These are phyloP conservation scores for Hemiscyllium ocellatum DNA, from an alignment of 2,113 vertebrate genomes.

Conservation along the genomic window DNA sequence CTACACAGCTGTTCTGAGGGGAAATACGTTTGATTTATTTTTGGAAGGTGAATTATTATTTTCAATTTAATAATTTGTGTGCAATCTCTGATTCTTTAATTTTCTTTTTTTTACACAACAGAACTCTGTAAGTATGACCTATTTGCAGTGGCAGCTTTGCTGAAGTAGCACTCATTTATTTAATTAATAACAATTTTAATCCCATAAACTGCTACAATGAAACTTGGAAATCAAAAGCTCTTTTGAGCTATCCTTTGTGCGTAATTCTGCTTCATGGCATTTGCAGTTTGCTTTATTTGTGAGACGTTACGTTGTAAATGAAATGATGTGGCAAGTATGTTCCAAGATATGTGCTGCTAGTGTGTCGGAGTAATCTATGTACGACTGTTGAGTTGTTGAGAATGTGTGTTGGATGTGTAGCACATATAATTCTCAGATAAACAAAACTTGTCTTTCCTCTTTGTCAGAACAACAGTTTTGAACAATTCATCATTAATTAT, in stretches of 20 bases:
- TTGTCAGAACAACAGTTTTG: slow-evolving; percentile 92
- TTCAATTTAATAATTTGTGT: neutral
- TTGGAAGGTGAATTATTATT: neutral
- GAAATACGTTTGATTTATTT: neutral
- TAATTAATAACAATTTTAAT: slow-evolving; percentile 28
- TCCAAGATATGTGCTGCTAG: neutral
- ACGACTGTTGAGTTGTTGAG: neutral
- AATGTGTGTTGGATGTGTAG: neutral
- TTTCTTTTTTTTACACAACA: slow-evolving; percentile 73
- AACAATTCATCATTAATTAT: slow-evolving; percentile 99
- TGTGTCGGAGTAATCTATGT: neutral
- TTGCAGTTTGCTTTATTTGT: slow-evolving; percentile 35
- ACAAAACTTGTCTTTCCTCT: neutral
- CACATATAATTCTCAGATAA: neutral
- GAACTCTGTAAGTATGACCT: slow-evolving; percentile 82
- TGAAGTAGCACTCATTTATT: slow-evolving; percentile 57
- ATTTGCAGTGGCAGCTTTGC: slow-evolving; percentile 64
- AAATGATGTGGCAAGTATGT: neutral
- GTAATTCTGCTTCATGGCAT: slow-evolving; percentile 35
- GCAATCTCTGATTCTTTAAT: slow-evolving; percentile 37
- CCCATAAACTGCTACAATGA: neutral
- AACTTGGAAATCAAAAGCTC: slow-evolving; percentile 14
- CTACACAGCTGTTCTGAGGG: neutral
- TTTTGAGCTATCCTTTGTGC: neutral
- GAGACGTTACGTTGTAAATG: neutral